Percentiles rank a stretch among this genome's conserved stretches.
These are phyloP conservation scores for Aphidius colemani DNA, from an alignment of 2,888 invertebrate genomes.

Conservation along the genomic window DNA sequence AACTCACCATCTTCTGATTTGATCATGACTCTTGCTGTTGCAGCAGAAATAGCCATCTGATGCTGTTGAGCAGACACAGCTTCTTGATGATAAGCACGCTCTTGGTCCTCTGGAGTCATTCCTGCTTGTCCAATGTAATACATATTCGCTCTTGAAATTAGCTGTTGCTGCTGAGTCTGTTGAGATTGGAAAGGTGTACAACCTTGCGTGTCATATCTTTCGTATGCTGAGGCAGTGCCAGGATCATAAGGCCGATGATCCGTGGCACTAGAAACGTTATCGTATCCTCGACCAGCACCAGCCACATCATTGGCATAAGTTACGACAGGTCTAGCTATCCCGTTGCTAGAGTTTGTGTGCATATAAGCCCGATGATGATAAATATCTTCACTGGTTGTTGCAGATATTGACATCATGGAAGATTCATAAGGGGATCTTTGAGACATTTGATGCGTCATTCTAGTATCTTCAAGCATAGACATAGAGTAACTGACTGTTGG, in stretches of 20 bases:
- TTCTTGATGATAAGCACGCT: conserved; percentile 68
- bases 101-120: conserved; percentile 66
- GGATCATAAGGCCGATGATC: conserved; percentile 68
- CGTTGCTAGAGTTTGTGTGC: conserved; percentile 51
- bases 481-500: conserved; percentile 64
- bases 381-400: conserved; percentile 53
- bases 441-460: conserved; percentile 66
- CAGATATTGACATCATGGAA: conserved; percentile 63
- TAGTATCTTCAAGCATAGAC: conserved; percentile 57
- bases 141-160: conserved; percentile 65
- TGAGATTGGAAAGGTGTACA: conserved; percentile 56
- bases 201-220: conserved; percentile 65
- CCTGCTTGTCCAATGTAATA: conserved; percentile 66
- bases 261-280: conserved; percentile 62
- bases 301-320: conserved; percentile 66
- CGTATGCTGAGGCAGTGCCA: conserved; percentile 66
- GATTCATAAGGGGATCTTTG: conserved; percentile 73
- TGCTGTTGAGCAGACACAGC: conserved; percentile 61
- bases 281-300: conserved; percentile 58
- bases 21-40: conserved; percentile 65
- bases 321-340: conserved; percentile 65
- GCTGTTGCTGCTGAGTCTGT: conserved; percentile 57
- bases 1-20: conserved; percentile 68
- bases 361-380: conserved; percentile 58
- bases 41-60: conserved; percentile 63